Base-by-base conservation (phyloP, 2,113 vertebrate species). In the Sebastes fasciatus region DNA sequence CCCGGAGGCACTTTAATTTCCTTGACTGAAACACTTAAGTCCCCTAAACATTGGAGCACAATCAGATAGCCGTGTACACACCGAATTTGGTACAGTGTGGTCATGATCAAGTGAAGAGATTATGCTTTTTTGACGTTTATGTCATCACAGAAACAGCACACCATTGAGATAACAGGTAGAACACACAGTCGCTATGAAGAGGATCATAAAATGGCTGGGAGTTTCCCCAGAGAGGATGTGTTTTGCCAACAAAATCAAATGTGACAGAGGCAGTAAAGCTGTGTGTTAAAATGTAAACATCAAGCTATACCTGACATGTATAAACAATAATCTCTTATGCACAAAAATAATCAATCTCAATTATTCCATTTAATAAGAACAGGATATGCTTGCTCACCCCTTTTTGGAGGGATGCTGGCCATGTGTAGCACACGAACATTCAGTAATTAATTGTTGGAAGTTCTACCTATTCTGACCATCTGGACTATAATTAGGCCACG, bases 401-500 rank as follows among this genome's bases (percentile, higher is more conserved):
- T 26, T 34, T 86, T 68, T 66, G 19, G 21, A 71, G 49, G 40
- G 57, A 63, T 55, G 46, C 64, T 78, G 57, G 16, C 86, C 66
- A 45, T 49, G 83, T 82, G 86, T 16, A 46, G 68, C 72, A 80
- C 86, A 67, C 51, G 48, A 61, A 80, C 84, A 60, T 72, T 63
- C 43, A 63, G 82, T 92, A 88, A 91, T 93, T 90, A 92, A 92
- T 82, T 82, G 75, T 75, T 78, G 79, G 80, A 79, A 77, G 75
- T 71, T 13, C 72, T 85, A 88, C 82, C 86, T 82, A 76, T 88
- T 84, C 84, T 71, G 76, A 85, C 92, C 93, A 94, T 93, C 93
- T 93, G 92, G 88, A 89, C 85, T 21, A 71, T 88, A 90, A 93
- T 93, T 92, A 87, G 88, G 80, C 82, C 88, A 85, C 85, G 68